phyloP scores from a whole-genome alignment of 2,113 vertebrate genomes.

The Climacteris rufus region DNA sequence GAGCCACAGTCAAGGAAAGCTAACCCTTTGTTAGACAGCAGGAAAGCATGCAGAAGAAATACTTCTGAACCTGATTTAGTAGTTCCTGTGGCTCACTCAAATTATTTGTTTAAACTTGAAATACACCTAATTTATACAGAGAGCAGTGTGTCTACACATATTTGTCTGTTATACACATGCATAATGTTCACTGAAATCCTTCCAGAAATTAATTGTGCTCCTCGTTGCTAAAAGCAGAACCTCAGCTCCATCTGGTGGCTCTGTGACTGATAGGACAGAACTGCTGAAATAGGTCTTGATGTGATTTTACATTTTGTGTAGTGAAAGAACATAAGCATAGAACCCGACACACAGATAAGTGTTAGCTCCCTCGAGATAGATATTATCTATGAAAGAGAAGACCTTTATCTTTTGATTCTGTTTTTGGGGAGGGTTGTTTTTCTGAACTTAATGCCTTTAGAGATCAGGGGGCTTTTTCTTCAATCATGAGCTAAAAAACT shows the following conservation, averaged over 20 bases:
- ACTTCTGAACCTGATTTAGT: not conserved
- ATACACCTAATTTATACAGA: not conserved
- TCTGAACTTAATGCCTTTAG: not conserved
- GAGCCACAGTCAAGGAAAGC: not conserved
- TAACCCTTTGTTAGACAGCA: not conserved
- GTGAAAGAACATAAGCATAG: not conserved
- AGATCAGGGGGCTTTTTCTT: not conserved
- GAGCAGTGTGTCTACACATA: not conserved
- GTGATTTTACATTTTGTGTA: not conserved
- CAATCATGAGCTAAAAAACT: not conserved
- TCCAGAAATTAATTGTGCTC: not conserved
- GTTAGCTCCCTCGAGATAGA: not conserved
- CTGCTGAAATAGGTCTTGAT: not conserved
- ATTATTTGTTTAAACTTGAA: not conserved
- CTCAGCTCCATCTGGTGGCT: slow-evolving; percentile 73
- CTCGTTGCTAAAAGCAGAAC: slow-evolving; percentile 29
- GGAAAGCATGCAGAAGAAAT: not conserved
- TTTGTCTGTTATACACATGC: not conserved
- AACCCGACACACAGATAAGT: not conserved
- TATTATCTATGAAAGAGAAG: not conserved
- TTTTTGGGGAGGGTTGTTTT: not conserved
- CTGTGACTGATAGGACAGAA: not conserved
- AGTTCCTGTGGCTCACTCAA: not conserved
- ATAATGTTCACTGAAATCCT: not conserved
- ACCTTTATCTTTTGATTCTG: not conserved